Evolutionary conservation across 1,140 invertebrate genomes (phyloP), one percentile per base, ranked within the genome.

Genomic region (Drosophila nebulosa): DNA sequence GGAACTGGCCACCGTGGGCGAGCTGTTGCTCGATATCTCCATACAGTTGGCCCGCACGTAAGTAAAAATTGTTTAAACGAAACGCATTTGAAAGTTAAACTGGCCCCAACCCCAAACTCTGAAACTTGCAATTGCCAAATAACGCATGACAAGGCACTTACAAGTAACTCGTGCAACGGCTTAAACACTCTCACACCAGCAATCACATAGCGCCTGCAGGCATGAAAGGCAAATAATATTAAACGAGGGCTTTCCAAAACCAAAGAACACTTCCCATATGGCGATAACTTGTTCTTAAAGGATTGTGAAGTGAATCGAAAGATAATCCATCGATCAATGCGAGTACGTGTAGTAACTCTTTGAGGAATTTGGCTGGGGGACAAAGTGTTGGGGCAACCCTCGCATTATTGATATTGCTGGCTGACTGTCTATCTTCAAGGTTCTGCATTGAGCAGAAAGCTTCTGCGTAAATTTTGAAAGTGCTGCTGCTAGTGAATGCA

Each of bases 41-140:
- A 94, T 95, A 35, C 96, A 96, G 83, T 92, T 98, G 52, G 96
- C 96, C 4, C 95, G 96, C 91, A 95, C 95, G 96, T 98, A 94
- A 95, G 95, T 89, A 90, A 22, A 73, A 18, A 10, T 16, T 46
- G 7, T 16, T 57, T 65, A 67, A 58, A 74, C 62, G 62, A 60
- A 69, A 71, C 67, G 62, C 67, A 79, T 84, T 84, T 77, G 68
- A 85, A 85, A 85, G 76, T 85, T 79, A 63, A 46, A 59, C 63
- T 69, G 79, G n/a, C 79, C 83, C 79, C 71, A 74, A n/a, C 79
- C 74, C 83, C 69, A 42, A 73, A 35, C 69, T 55, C 27, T 57
- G 68, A 57, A 70, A 63, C 69, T 75, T 74, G 66, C 58, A 55
- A 71, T 83, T 84, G 64, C 79, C 70, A 83, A 74, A 83, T 78